Evolutionary conservation across 2,888 invertebrate species (phyloP).

Genomic region (Cerceris ruficornis): DNA sequence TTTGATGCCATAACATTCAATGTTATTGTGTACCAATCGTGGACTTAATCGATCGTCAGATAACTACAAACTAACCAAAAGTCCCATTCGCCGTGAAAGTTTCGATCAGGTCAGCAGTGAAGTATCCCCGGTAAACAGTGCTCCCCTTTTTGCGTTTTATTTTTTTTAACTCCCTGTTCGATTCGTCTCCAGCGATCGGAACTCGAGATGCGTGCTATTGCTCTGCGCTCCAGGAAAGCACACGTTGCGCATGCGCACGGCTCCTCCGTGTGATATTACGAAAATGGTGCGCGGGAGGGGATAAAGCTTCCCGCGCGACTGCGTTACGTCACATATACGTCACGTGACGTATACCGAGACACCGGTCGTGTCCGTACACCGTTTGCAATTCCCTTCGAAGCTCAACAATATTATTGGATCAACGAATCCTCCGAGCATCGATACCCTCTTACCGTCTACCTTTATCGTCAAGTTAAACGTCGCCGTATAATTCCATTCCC

Average conservation of each 20-base stretch:
- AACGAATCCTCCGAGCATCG: slow-evolving; percentile 4
- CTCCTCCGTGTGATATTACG: slow-evolving; percentile 79
- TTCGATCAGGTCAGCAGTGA: background rate
- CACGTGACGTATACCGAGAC: slow-evolving; percentile 70
- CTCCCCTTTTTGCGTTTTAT: background rate
- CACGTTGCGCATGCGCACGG: slow-evolving; percentile 52
- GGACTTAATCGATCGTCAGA: background rate
- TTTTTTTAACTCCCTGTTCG: slow-evolving; percentile 27
- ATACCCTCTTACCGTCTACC: no score
- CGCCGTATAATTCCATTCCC: no score
- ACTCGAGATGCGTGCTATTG: slow-evolving; percentile 60
- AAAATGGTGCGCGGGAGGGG: slow-evolving; percentile 78
- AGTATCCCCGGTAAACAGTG: background rate
- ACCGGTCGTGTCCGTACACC: slow-evolving; percentile 58
- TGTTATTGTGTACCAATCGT: no score
- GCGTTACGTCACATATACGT: slow-evolving; percentile 74
- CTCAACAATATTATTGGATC: slow-evolving; percentile 38
- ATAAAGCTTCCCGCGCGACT: slow-evolving; percentile 71
- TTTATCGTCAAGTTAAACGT: no score
- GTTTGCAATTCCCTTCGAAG: slow-evolving; percentile 40
- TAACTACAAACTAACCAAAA: background rate
- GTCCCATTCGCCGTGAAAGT: background rate
- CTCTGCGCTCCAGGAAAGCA: slow-evolving; percentile 58
- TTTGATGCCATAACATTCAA: no score
- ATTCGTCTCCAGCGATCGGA: slow-evolving; percentile 51